Percentiles rank a stretch among this genome's conserved stretches.
Conservation (phyloP, 2,113 vertebrate genomes). For the Lates calcarifer region DNA sequence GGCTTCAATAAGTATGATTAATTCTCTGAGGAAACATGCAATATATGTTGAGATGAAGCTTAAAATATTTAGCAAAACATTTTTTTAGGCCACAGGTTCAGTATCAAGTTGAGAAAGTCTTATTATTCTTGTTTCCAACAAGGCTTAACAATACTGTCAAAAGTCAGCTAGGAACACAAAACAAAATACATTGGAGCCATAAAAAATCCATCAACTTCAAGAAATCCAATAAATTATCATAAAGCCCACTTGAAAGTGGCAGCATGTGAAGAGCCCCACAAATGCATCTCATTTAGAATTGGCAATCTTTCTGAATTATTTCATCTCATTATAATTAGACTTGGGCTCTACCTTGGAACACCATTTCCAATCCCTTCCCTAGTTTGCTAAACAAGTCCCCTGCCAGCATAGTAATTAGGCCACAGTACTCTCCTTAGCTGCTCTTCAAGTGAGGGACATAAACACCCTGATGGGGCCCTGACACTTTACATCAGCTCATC, state of each 20-base stretch:
- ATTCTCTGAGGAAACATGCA: constrained; percentile 19
- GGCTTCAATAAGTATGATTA: constrained; percentile 29
- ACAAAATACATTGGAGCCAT: constrained; percentile 7
- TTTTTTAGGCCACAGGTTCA: constrained; percentile 11
- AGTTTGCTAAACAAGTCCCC: constrained; percentile 64
- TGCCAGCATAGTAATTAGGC: constrained; percentile 68
- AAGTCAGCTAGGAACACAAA: constrained; percentile 13
- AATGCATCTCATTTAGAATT: constrained; percentile 56
- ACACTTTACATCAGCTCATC: constrained; percentile 25
- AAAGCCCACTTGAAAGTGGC: constrained; percentile 52
- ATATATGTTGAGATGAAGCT: background rate
- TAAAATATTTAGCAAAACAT: constrained; percentile 6
- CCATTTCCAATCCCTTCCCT: constrained; percentile 46
- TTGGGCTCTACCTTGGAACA: constrained; percentile 45
- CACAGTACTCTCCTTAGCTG: constrained; percentile 49
- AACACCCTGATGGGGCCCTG: constrained; percentile 46
- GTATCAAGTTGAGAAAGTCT: background rate
- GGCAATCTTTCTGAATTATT: constrained; percentile 60
- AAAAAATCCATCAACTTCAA: constrained; percentile 41
- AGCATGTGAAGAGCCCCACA: constrained; percentile 35
- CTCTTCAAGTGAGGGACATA: constrained; percentile 61
- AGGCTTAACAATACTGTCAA: constrained; percentile 24
- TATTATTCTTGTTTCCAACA: background rate
- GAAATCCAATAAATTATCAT: constrained; percentile 56
- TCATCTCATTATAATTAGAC: constrained; percentile 65